Conservation (phyloP, 2,888 invertebrate genomes). For the Bhutanitis thaidina region DNA sequence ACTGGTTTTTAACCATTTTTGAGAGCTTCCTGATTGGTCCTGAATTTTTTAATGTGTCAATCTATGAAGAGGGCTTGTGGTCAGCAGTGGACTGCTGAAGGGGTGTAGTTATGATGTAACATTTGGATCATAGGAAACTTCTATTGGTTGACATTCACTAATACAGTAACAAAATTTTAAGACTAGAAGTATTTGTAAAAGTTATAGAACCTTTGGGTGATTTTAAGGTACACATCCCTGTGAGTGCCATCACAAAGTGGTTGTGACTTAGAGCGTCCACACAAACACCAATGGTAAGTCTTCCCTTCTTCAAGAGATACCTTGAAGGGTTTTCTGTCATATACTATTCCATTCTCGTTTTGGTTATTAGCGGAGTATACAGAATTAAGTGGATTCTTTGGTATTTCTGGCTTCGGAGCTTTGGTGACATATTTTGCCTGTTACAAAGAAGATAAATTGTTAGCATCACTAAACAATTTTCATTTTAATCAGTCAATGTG, state of each 20-base stretch:
- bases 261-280: conserved; percentile 94
- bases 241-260: conserved; percentile 98
- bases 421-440: conserved; percentile 59
- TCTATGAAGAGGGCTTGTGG: too few relatives aligned
- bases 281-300: conserved; percentile 94
- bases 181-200: too few relatives aligned
- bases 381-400: conserved; percentile 82
- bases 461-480: too few relatives aligned
- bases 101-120: too few relatives aligned
- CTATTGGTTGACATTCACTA: too few relatives aligned
- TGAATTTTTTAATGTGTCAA: too few relatives aligned
- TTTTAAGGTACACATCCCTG: conserved; percentile 85
- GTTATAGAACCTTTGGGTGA: conserved; percentile 81
- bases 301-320: conserved; percentile 86
- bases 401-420: conserved; percentile 78
- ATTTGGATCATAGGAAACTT: too few relatives aligned
- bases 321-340: conserved; percentile 94
- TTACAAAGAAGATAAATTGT: neutral
- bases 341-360: conserved; percentile 85
- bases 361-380: conserved; percentile 83
- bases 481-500: too few relatives aligned
- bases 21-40: too few relatives aligned
- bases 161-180: too few relatives aligned
- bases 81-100: too few relatives aligned
- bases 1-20: too few relatives aligned